A percentile compares a stretch with the other conserved stretches of the same genome.
These are phyloP conservation scores for Hassar affinis DNA, from an alignment of 2,113 vertebrate species.

Conservation along the genomic window DNA sequence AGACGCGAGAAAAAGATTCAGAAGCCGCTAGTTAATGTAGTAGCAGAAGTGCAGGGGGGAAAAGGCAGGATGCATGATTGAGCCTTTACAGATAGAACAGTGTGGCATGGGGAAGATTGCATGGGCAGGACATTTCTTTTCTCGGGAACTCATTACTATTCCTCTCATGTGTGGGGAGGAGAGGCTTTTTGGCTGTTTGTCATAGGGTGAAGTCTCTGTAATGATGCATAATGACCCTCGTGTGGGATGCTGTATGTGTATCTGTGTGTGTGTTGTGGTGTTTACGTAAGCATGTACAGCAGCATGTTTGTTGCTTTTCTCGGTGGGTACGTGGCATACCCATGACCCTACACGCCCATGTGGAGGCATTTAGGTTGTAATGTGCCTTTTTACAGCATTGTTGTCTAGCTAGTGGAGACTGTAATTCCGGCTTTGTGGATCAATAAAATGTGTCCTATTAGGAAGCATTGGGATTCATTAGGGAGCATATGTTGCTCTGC, in stretches of 20 bases:
- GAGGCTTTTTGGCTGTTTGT: constrained; percentile 44
- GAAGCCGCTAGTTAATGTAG: constrained; percentile 62
- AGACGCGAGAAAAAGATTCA: constrained; percentile 42
- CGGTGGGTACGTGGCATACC: background rate
- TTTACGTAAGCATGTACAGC: background rate
- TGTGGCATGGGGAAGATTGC: background rate
- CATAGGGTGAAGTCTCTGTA: constrained; percentile 44
- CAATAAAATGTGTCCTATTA: constrained; percentile 64
- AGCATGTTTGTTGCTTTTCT: background rate
- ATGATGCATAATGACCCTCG: constrained; percentile 43
- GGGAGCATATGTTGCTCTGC: constrained; percentile 67
- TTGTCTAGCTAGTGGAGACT: constrained; percentile 47
- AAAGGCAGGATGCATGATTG: constrained; percentile 45
- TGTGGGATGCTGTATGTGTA: constrained; percentile 36
- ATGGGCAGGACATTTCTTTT: constrained; percentile 25
- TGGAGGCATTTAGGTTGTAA: constrained; percentile 30
- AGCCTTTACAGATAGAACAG: constrained; percentile 9
- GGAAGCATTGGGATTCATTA: constrained; percentile 68
- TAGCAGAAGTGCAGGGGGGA: constrained; percentile 59
- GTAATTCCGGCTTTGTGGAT: constrained; percentile 64
- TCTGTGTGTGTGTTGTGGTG: constrained; percentile 1
- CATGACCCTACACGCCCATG: background rate
- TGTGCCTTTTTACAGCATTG: constrained; percentile 18
- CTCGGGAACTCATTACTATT: constrained; percentile 41
- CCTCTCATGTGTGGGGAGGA: constrained; percentile 26